A percentile compares a stretch with the other conserved stretches of the same genome.
Evolutionary conservation across 2,888 invertebrate species (phyloP).

Genomic region (Seira musarum): DNA sequence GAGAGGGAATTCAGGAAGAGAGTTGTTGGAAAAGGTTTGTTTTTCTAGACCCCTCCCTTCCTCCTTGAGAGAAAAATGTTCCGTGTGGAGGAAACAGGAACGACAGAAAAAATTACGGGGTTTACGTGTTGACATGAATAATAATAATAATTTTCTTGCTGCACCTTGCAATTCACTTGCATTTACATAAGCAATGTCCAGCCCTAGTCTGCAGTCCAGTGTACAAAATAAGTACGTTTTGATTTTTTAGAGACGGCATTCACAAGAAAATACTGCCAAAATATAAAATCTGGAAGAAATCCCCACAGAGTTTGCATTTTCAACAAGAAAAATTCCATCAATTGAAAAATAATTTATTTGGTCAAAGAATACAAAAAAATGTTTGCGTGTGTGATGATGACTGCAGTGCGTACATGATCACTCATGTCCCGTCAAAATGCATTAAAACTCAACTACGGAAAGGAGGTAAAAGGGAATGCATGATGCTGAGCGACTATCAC

Average conservation of each 20-base stretch:
- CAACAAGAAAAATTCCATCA: constrained; percentile 22
- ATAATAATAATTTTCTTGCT: constrained; percentile 43
- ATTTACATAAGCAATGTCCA: too few species aligned
- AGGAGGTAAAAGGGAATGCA: background rate
- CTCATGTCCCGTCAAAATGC: background rate
- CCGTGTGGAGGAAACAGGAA: background rate
- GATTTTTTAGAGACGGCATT: too few species aligned
- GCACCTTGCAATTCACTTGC: constrained; percentile 6
- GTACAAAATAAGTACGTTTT: too few species aligned
- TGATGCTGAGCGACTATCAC: background rate
- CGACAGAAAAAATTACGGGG: constrained; percentile 25
- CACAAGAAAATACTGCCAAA: too few species aligned
- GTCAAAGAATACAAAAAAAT: constrained; percentile 24
- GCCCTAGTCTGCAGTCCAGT: too few species aligned
- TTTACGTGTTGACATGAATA: constrained; percentile 39
- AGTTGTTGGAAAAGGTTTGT: constrained; percentile 12
- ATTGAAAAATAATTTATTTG: constrained; percentile 48
- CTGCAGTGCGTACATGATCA: constrained; percentile 28
- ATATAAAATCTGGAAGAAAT: too few species aligned
- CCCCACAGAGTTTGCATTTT: background rate
- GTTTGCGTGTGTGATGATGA: too few species aligned
- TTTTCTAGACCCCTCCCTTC: constrained; percentile 33
- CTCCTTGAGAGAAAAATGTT: constrained; percentile 26
- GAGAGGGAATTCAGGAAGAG: background rate
- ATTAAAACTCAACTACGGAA: background rate